Evolutionary conservation across 2,797 vertebrate species (phyloP), one percentile per base, ranked within the genome.

Genomic region (Graptemys geographica): DNA sequence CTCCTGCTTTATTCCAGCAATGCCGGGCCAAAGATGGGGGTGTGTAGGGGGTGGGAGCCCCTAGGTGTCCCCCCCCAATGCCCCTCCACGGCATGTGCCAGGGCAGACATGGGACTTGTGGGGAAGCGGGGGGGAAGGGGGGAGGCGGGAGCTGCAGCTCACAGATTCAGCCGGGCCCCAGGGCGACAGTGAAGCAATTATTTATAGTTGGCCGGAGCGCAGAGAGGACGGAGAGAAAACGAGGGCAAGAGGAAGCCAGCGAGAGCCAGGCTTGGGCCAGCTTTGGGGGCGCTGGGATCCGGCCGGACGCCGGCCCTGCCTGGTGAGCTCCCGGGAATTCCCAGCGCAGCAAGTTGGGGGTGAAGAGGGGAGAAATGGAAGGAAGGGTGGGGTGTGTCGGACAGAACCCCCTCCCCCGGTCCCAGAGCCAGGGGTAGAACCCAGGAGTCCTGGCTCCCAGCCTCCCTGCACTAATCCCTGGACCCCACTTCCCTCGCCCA

Each of bases 191-290:
- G 62, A 81, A 86, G 83, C 53, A 56, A 85, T 92, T 92, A 92
- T 92, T 89, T 89, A 84, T 92, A 92, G 91, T 81, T 92, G 86
- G 79, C 91, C 81, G 49, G 82, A 84, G 19, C 82, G 57, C 81
- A 53, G 90, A 78, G 86, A 76, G 86, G 86, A 92, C n/a, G 59
- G 33, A 59, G n/a, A 11, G 59, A 52, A 62, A 41, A 55, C 21
- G 69, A 27, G 44, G 51, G 56, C 3, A 51, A 37, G 37, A 51
- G 44, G 37, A 56, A 33, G 31, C 13, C 27, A 59, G 57, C 2
- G 5, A n/a, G 31, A 62, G 12, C 6, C 28, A 27, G 25, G 56
- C 10, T 27, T 57, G 56, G 56, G 56, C 56, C 28, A 59, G 57
- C 27, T 59, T 25, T 2, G 27, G 57, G 28, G 59, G 31, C 3